Conservation (phyloP, 2,888 invertebrate genomes). For the Spisula solida region DNA sequence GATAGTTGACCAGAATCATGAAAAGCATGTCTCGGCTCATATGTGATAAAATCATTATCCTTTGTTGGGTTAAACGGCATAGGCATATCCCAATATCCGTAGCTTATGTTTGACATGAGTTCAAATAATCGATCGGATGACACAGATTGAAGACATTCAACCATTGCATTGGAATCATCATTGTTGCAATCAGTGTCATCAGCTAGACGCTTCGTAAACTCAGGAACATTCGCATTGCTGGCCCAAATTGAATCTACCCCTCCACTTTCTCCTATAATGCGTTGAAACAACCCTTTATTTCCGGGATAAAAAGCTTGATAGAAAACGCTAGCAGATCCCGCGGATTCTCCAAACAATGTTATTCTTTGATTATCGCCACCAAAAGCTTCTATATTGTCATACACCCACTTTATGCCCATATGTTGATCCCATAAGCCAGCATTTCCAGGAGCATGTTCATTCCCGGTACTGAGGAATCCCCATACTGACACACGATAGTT, state of each 20-base stretch:
- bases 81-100: neutral
- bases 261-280: slow-evolving; percentile 77
- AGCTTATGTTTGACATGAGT: neutral
- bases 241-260: slow-evolving; percentile 6
- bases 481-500: slow-evolving; percentile 74
- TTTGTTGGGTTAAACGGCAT: slow-evolving; percentile 2
- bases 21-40: neutral
- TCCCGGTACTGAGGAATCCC: slow-evolving; percentile 75
- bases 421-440: slow-evolving; percentile 79
- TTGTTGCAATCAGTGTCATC: slow-evolving; percentile 14
- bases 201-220: slow-evolving; percentile 22
- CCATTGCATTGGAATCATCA: neutral
- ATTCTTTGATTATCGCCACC: slow-evolving; percentile 72
- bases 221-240: neutral
- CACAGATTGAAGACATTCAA: slow-evolving; percentile 39
- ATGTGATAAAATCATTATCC: slow-evolving; percentile 36
- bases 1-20: neutral
- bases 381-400: slow-evolving; percentile 75
- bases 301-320: slow-evolving; percentile 71
- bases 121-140: neutral
- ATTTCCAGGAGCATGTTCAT: slow-evolving; percentile 73
- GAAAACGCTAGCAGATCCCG: slow-evolving; percentile 74
- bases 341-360: slow-evolving; percentile 78
- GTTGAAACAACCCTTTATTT: slow-evolving; percentile 75
- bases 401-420: slow-evolving; percentile 77